phyloP scores from a whole-genome alignment of 2,113 vertebrate species.

The Rhinopithecus roxellana region DNA sequence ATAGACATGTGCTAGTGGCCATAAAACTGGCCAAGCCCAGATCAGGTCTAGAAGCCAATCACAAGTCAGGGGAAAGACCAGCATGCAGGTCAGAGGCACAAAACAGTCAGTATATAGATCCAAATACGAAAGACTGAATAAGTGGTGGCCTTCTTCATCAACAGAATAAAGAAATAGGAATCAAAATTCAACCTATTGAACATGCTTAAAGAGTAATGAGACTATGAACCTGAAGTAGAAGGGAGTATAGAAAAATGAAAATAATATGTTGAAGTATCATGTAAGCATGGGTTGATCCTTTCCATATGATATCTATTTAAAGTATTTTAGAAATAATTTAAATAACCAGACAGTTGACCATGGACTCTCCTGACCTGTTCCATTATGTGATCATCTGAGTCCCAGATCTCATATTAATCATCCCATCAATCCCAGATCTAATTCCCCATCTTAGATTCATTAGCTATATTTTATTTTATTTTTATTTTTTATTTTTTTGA shows the following conservation, averaged over 20 bases:
- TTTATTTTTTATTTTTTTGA: no score
- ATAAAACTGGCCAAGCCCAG: neutral
- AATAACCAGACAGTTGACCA: neutral
- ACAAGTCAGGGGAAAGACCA: neutral
- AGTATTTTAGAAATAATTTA: constrained; percentile 10
- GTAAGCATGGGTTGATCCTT: neutral
- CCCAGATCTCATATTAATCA: neutral
- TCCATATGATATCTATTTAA: neutral
- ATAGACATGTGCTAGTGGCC: neutral
- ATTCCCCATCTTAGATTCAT: neutral
- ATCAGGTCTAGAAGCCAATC: neutral
- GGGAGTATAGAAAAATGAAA: neutral
- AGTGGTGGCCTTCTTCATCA: neutral
- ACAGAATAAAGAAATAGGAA: neutral
- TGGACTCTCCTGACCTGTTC: neutral
- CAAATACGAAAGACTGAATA: neutral
- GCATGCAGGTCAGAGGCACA: neutral
- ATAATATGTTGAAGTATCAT: neutral
- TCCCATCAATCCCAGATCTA: neutral
- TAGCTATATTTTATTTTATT: neutral
- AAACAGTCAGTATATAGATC: neutral
- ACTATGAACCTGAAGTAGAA: neutral
- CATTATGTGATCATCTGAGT: neutral
- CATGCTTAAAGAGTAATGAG: neutral
- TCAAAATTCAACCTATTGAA: constrained; percentile 1